Conservation (phyloP, 2,113 vertebrate species). For the Bufo bufo region DNA sequence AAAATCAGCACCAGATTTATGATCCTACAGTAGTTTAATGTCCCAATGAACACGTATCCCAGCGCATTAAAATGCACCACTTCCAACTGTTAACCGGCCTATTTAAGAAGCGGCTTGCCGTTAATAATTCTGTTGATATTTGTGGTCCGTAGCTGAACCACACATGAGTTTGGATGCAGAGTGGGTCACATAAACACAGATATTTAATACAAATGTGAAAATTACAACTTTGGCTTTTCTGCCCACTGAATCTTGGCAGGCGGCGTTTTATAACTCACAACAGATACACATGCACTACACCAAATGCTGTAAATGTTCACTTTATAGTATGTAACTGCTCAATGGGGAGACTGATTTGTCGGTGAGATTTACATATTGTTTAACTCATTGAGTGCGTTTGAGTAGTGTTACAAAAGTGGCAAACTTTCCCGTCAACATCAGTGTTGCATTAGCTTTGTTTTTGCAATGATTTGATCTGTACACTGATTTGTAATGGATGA, state of each 20-base stretch:
- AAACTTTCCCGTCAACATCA: background rate
- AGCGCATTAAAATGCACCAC: conserved; percentile 50
- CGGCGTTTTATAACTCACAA: conserved; percentile 48
- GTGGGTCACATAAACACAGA: conserved; percentile 55
- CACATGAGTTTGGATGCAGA: conserved; percentile 50
- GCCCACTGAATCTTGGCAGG: conserved; percentile 49
- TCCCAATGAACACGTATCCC: conserved; percentile 54
- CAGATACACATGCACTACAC: conserved; percentile 42
- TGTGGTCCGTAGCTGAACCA: conserved; percentile 55
- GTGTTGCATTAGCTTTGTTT: background rate
- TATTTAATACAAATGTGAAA: conserved; percentile 55
- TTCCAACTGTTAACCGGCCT: conserved; percentile 48
- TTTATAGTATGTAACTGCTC: background rate
- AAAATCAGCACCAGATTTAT: conserved; percentile 47
- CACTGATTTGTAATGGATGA: background rate
- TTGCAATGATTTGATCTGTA: background rate
- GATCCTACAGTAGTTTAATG: conserved; percentile 38
- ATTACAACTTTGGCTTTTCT: conserved; percentile 54
- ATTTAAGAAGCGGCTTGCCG: conserved; percentile 53
- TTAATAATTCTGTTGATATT: conserved; percentile 58
- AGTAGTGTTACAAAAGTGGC: background rate
- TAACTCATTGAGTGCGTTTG: background rate
- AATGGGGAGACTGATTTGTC: background rate
- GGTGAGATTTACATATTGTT: background rate
- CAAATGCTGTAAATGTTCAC: conserved; percentile 34